Evolutionary conservation across 1,140 invertebrate genomes (phyloP).

Genomic region (Paramacrobiotus metropolitanus): DNA sequence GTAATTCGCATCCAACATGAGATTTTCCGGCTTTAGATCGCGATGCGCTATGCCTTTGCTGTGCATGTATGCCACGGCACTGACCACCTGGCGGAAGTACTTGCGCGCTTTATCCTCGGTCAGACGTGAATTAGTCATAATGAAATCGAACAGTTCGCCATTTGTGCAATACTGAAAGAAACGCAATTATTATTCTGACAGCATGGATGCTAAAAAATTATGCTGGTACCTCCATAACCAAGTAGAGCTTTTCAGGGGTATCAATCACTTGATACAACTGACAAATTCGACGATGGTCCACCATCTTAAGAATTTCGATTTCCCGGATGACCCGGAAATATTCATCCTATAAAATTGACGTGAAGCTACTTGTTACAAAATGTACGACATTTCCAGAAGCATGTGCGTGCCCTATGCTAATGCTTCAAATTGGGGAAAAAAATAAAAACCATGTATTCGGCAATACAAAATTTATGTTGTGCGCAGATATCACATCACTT

Average conservation of each 20-base stretch:
- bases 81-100: conserved; percentile 52
- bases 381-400: no score
- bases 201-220: background rate
- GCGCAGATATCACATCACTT: no score
- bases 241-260: conserved; percentile 39
- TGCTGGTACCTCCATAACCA: conserved; percentile 38
- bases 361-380: conserved; percentile 6
- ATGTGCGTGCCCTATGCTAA: no score
- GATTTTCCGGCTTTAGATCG: conserved; percentile 63
- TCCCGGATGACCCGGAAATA: conserved; percentile 49
- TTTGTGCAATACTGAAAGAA: conserved; percentile 42
- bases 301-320: conserved; percentile 48
- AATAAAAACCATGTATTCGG: no score
- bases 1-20: conserved; percentile 49
- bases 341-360: conserved; percentile 35
- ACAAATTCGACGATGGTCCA: conserved; percentile 58
- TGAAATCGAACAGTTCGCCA: conserved; percentile 63
- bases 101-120: conserved; percentile 40
- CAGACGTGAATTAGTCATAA: conserved; percentile 43
- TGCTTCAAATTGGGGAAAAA: background rate
- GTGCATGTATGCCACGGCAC: conserved; percentile 51
- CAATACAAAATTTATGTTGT: no score
- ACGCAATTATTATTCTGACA: no score
- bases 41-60: conserved; percentile 47
- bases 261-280: conserved; percentile 58